A percentile compares a stretch with the other conserved stretches of the same genome.
Conservation (phyloP, 2,113 vertebrate genomes). For the Halcyon malimbica region DNA sequence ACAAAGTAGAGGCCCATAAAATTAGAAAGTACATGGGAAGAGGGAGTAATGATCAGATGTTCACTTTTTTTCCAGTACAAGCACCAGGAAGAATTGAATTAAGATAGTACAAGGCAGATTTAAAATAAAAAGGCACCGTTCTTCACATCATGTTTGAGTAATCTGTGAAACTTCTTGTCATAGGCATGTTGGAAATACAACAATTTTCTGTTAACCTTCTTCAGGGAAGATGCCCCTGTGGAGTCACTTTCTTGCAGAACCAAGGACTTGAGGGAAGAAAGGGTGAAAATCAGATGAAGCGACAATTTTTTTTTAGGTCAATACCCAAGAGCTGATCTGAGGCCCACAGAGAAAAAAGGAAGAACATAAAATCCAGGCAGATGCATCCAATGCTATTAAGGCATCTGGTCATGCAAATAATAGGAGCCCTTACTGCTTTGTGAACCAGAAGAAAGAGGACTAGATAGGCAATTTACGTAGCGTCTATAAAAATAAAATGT, state of each 20-base stretch:
- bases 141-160: neutral
- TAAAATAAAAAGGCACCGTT: neutral
- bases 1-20: neutral
- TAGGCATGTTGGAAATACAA: neutral
- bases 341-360: neutral
- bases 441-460: neutral
- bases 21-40: neutral
- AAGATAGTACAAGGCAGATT: neutral
- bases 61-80: neutral
- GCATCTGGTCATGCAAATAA: neutral
- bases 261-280: neutral
- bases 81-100: neutral
- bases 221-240: neutral
- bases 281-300: neutral
- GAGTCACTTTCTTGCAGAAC: neutral
- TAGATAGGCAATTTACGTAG: neutral
- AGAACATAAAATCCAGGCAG: neutral
- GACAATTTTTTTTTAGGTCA: neutral
- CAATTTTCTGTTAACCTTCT: neutral
- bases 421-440: neutral
- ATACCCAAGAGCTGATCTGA: neutral
- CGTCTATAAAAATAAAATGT: neutral
- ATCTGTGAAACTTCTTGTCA: neutral
- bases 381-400: neutral
- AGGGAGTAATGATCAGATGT: neutral